Evolutionary conservation across 2,888 invertebrate species (phyloP).

Genomic region (Pristionchus exspectatus): DNA sequence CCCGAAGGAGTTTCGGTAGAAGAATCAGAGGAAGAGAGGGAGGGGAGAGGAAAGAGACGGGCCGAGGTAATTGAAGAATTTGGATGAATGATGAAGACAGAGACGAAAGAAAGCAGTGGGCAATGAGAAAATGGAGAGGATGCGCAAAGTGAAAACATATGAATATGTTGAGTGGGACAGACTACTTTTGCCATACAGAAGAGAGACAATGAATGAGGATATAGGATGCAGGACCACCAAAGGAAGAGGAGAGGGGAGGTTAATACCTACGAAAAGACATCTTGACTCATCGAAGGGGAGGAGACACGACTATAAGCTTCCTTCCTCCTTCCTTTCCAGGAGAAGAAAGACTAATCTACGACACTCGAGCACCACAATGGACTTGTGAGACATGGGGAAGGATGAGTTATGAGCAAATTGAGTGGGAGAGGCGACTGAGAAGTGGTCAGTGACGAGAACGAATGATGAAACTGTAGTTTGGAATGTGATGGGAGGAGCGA

Average conservation of each 20-base stretch:
- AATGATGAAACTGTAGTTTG: background rate
- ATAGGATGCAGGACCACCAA: background rate
- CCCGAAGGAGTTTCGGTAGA: slow-evolving; percentile 36
- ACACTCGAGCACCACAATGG: slow-evolving; percentile 39
- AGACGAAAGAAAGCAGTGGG: slow-evolving; percentile 40
- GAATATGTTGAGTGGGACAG: slow-evolving; percentile 44
- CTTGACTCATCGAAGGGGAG: slow-evolving; percentile 24
- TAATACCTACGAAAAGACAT: slow-evolving; percentile 46
- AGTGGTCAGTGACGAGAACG: background rate
- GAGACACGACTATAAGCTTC: slow-evolving; percentile 45
- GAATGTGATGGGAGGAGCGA: background rate
- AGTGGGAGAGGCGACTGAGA: background rate
- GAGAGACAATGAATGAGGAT: slow-evolving; percentile 43
- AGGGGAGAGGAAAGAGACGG: background rate
- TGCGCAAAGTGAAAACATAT: slow-evolving; percentile 52
- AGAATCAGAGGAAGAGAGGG: slow-evolving; percentile 22
- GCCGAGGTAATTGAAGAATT: slow-evolving; percentile 45
- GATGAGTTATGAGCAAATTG: slow-evolving; percentile 27
- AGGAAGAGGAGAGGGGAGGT: background rate
- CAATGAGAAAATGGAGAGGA: slow-evolving; percentile 16
- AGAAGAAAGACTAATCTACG: slow-evolving; percentile 54
- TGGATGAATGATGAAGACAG: slow-evolving; percentile 47
- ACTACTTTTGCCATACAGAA: slow-evolving; percentile 48
- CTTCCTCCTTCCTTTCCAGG: slow-evolving; percentile 29
- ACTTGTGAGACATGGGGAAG: slow-evolving; percentile 38